Evolutionary conservation across 2,797 vertebrate species (phyloP).

Genomic region (Mastacembelus armatus): DNA sequence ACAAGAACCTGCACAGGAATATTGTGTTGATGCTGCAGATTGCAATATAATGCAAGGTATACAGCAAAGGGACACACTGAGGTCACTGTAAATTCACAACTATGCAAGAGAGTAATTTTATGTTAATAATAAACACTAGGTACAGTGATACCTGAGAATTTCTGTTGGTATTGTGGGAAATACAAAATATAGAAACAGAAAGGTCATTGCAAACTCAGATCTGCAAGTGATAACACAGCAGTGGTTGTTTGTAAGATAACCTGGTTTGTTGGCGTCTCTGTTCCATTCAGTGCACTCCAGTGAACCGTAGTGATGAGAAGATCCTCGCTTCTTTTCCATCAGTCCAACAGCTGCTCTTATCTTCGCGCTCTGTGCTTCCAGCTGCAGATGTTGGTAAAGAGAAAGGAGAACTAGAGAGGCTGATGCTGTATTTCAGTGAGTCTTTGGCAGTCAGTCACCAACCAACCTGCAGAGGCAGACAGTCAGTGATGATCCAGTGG

Average conservation of each 20-base stretch:
- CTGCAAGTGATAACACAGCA: not conserved
- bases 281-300: slow-evolving; percentile 80
- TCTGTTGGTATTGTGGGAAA: no score
- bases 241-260: slow-evolving; percentile 40
- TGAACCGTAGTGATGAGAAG: slow-evolving; percentile 77
- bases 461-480: slow-evolving; percentile 39
- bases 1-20: no score
- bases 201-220: not conserved
- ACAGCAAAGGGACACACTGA: not conserved
- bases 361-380: slow-evolving; percentile 13
- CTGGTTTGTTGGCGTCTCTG: slow-evolving; percentile 65
- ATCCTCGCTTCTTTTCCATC: slow-evolving; percentile 77
- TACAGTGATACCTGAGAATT: not conserved
- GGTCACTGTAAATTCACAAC: not conserved
- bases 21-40: not conserved
- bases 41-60: not conserved
- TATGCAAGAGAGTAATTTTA: not conserved
- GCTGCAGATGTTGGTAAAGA: slow-evolving; percentile 11
- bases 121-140: not conserved
- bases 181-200: not conserved
- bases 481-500: slow-evolving; percentile 32
- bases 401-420: slow-evolving; percentile 21
- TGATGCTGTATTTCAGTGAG: slow-evolving; percentile 45
- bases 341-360: slow-evolving; percentile 46
- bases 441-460: slow-evolving; percentile 39